Conservation (phyloP, 2,113 vertebrate species). For the Ceratotherium simum region DNA sequence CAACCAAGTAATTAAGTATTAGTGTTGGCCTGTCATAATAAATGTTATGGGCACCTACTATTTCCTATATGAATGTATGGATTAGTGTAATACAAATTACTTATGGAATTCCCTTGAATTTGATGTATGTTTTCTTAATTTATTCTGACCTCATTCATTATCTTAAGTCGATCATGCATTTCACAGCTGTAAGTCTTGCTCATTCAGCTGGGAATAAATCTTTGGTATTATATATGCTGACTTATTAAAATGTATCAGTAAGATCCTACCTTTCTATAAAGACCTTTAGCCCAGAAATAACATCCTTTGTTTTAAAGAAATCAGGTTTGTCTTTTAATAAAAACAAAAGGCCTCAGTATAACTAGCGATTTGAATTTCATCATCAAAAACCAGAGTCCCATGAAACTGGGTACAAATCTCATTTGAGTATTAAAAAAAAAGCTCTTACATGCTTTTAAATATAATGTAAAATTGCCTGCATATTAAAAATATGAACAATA, state of each 20-base stretch:
- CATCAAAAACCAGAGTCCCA: background rate
- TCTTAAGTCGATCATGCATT: constrained; percentile 45
- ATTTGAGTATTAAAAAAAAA: background rate
- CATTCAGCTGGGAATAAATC: constrained; percentile 44
- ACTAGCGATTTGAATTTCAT: background rate
- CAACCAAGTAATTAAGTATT: background rate
- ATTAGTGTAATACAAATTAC: background rate
- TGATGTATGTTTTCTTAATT: constrained; percentile 63
- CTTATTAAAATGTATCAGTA: background rate
- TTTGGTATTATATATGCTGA: background rate
- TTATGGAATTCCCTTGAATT: background rate
- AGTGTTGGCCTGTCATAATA: background rate
- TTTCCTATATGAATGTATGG: background rate
- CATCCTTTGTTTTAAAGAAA: constrained; percentile 30
- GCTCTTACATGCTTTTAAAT: background rate
- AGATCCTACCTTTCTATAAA: background rate
- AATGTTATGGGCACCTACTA: background rate
- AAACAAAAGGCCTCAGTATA: background rate
- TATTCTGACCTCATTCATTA: constrained; percentile 63
- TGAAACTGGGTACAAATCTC: background rate
- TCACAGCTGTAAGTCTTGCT: constrained; percentile 1
- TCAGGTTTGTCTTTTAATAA: background rate
- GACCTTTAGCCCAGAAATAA: background rate
- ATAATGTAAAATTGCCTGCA: background rate
- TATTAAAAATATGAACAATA: background rate